A percentile compares a stretch with the other conserved stretches of the same genome.
These are phyloP conservation scores for Podargus strigoides DNA, from an alignment of 2,797 vertebrate genomes.

Conservation along the genomic window DNA sequence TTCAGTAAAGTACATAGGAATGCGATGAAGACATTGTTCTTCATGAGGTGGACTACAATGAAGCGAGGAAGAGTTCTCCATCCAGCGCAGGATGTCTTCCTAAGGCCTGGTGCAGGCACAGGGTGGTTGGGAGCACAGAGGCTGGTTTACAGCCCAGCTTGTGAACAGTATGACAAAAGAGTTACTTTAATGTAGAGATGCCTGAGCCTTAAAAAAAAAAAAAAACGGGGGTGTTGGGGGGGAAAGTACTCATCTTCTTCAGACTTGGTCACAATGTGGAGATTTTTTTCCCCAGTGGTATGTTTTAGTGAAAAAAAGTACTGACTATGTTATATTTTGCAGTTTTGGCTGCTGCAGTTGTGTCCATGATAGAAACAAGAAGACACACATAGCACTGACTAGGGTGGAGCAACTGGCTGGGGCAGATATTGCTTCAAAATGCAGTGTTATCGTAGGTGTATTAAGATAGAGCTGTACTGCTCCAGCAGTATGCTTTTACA, in stretches of 20 bases:
- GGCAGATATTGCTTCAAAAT: background rate
- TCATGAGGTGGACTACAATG: background rate
- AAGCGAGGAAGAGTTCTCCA: background rate
- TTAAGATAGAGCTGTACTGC: background rate
- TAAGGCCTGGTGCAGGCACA: background rate
- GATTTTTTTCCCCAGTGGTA: background rate
- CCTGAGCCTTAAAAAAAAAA: background rate
- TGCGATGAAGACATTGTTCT: background rate
- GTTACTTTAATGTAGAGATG: background rate
- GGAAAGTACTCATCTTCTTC: background rate
- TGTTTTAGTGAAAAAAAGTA: background rate
- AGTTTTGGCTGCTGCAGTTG: background rate
- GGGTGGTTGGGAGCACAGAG: accelerated
- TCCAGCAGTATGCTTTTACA: background rate
- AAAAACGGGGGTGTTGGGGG: background rate
- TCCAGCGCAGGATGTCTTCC: accelerated
- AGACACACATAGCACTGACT: background rate
- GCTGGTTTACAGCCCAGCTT: background rate
- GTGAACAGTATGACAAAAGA: accelerated
- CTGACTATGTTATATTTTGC: background rate
- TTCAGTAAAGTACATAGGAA: background rate
- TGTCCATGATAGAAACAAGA: background rate
- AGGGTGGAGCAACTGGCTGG: background rate
- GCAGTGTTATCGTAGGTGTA: background rate
- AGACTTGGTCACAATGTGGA: background rate